Conservation (phyloP, 1,140 invertebrate genomes). For the Drosophila varians region DNA sequence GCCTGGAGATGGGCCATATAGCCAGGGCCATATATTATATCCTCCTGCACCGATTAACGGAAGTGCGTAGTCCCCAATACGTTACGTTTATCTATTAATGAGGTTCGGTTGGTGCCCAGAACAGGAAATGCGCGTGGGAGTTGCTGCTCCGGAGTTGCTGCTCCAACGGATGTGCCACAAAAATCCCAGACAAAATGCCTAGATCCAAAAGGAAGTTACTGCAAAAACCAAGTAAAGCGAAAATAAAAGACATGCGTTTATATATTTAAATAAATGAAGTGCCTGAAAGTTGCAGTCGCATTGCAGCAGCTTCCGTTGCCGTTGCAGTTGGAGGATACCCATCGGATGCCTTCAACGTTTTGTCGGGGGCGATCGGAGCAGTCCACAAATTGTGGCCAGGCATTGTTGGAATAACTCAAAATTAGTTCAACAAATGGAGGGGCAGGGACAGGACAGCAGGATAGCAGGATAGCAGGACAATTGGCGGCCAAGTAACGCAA, state of each 20-base stretch:
- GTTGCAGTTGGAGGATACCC: neutral
- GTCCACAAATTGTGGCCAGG: conserved; percentile 13
- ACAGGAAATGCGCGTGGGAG: conserved; percentile 70
- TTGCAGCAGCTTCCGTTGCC: conserved; percentile 65
- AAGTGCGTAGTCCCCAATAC: conserved; percentile 69
- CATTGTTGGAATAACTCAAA: conserved; percentile 70
- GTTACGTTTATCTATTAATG: conserved; percentile 70
- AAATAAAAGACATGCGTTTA: neutral
- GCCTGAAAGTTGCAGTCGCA: conserved; percentile 31
- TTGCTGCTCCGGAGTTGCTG: conserved; percentile 42
- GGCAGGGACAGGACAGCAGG: neutral
- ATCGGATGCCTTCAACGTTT: conserved; percentile 5
- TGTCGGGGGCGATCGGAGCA: conserved; percentile 60
- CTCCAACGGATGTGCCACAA: conserved; percentile 16
- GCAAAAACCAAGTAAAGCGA: neutral
- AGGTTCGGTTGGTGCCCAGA: conserved; percentile 8
- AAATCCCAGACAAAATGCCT: neutral
- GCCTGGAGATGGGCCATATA: conserved; percentile 15
- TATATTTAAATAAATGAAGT: neutral
- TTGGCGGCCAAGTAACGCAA: conserved; percentile 1
- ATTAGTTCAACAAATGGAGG: conserved; percentile 61
- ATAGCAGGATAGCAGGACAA: neutral
- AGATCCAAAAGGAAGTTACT: neutral
- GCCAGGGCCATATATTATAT: neutral
- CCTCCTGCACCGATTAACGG: conserved; percentile 39